phyloP scores from a whole-genome alignment of 2,797 vertebrate genomes.

The Todus mexicanus region DNA sequence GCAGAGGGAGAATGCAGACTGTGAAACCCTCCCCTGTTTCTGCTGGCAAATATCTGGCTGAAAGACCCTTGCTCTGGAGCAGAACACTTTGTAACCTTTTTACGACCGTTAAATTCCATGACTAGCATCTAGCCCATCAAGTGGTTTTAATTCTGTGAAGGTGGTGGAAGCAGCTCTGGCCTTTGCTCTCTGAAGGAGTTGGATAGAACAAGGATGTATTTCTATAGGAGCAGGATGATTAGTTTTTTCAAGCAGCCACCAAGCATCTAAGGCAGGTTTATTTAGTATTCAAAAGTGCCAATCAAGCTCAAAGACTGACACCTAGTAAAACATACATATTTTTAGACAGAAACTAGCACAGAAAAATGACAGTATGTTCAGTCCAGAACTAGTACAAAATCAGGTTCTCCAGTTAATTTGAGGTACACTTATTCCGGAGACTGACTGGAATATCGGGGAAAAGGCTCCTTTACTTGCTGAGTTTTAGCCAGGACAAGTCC shows the following conservation, averaged over 20 bases:
- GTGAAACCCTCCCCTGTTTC: not conserved
- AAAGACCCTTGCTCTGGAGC: not conserved
- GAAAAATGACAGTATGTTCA: not conserved
- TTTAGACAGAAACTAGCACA: not conserved
- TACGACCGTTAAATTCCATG: not conserved
- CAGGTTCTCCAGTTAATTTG: not conserved
- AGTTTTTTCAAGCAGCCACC: not conserved
- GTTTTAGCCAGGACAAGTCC: not conserved
- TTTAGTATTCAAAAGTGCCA: not conserved
- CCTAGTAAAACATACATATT: not conserved
- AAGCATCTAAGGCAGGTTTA: not conserved
- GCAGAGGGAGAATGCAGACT: not conserved
- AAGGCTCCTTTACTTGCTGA: not conserved
- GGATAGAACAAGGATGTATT: not conserved
- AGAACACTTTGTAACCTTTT: not conserved
- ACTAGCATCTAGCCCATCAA: not conserved
- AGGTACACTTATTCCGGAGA: accelerated
- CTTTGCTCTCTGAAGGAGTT: not conserved
- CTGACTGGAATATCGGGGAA: not conserved
- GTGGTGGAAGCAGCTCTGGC: not conserved
- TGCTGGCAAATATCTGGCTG: not conserved
- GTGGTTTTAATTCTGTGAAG: not conserved
- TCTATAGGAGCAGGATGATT: not conserved
- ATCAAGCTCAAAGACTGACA: not conserved
- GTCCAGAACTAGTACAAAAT: not conserved